Base-by-base conservation (phyloP, 1,140 invertebrate species). In the Drosophila kurseongensis region DNA sequence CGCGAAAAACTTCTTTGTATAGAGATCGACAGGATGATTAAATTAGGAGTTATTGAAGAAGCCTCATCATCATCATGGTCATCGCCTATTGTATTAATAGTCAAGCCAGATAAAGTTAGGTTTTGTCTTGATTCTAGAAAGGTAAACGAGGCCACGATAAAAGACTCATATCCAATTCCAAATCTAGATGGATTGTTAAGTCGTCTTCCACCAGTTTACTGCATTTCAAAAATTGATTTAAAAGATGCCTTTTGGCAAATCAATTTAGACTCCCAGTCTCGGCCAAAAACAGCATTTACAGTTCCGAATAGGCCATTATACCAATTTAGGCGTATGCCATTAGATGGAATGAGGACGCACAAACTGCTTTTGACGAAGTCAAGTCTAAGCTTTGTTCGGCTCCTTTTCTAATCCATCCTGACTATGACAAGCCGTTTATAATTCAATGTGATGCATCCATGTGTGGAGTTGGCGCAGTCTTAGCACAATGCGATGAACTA, bases 81-180 rank as follows among this genome's bases (percentile, higher is more conserved):
- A n/a, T n/a, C n/a, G n/a, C n/a, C n/a, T n/a, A n/a, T n/a, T n/a
- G n/a, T n/a, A n/a, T n/a, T n/a, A n/a, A n/a, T n/a, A n/a, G n/a
- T n/a, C n/a, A n/a, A n/a, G n/a, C n/a, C n/a, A n/a, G n/a, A n/a
- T n/a, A n/a, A n/a, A n/a, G n/a, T n/a, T n/a, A n/a, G n/a, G n/a
- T n/a, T n/a, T n/a, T n/a, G n/a, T n/a, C n/a, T 48, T 44, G 23
- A 23, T 23, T 23, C 2, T 4, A 23, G 23, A 23, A 23, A 23
- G 23, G 23, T 23, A 23, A 23, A 23, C 23, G 23, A 23, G 23
- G 23, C 23, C 23, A 23, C 23, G 23, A 23, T 44, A 12, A 72
- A 72, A 13, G 40, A 58, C 45, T 47, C 54, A 8, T 41, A 60
- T 48, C 58, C 58, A 0, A 48, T 50, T 29, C 58, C 58, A 10